Base-by-base conservation (phyloP, 1,140 invertebrate species). In the Spodoptera frugiperda region DNA sequence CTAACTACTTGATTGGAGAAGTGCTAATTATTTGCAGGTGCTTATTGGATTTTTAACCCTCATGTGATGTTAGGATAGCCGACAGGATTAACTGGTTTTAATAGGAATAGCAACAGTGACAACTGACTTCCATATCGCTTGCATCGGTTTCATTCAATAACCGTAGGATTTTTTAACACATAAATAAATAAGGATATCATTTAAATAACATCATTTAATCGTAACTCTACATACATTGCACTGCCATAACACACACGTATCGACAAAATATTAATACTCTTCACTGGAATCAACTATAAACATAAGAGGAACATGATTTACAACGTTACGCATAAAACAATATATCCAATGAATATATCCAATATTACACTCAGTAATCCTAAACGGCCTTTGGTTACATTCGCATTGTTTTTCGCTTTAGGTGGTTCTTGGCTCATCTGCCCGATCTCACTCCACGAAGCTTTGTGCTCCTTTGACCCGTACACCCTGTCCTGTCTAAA, bases 381-480 rank as follows among this genome's bases (percentile, higher is more conserved):
- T 30, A 65, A 65, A 30, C 14, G 11, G 14, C 33, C 21, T 11
- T 30, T 49, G 8, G 19, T 33, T 2, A 63, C 25, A 76, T 10
- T 59, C 10, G 85, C 79, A 8, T 30, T 65, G 70, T 84, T 87
- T 49, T 17, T 46, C 39, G n/a, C 21, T 33, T 46, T 6, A 3
- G n/a, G 55, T 10, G 61, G 63, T 10, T 73, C 59, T 25, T 53
- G 49, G n/a, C 59, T 70, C 25, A 76, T 67, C 21, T 57, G 59
- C 1, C 44, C 49, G 2, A 67, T 17, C 12, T 88, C 84, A 68
- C 84, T 89, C 91, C 91, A 94, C 0, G 75, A 67, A 3, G 91
- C 91, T 51, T 87, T 87, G 48, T 76, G 78, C 61, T 89, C 84
- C 46, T 88, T 90, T 5, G 92, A 93, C 6, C 91, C 91, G 10